Percentiles rank a stretch among this genome's conserved stretches.
Conservation (phyloP, 2,888 invertebrate species). For the Reticulitermes lucifugus region DNA sequence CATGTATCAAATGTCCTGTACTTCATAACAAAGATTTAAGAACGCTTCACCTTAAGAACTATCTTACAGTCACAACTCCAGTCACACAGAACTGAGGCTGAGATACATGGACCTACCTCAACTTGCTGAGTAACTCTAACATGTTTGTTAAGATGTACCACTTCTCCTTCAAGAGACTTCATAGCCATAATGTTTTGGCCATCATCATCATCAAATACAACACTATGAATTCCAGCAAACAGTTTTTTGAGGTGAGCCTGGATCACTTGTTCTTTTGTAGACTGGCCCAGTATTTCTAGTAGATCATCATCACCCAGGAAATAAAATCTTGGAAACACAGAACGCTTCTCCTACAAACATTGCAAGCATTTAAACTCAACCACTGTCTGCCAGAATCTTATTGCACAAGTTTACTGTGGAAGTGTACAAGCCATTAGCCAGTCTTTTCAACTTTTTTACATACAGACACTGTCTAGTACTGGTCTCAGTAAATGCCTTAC, state of each 20-base stretch:
- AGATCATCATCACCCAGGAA: conserved; percentile 98
- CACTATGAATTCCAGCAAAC: conserved; percentile 89
- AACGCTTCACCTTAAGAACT: no score
- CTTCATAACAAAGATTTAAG: no score
- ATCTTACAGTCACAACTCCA: no score
- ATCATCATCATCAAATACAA: conserved; percentile 73
- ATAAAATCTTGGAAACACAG: conserved; percentile 94
- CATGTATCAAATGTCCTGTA: no score
- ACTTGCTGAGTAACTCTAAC: conserved; percentile 81
- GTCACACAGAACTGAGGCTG: neutral
- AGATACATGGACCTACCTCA: conserved; percentile 69
- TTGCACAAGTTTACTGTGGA: no score
- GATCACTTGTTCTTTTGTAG: conserved; percentile 88
- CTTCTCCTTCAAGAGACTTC: conserved; percentile 81
- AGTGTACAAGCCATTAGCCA: no score
- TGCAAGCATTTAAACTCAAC: no score
- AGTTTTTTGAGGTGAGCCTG: conserved; percentile 96
- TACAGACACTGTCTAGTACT: no score
- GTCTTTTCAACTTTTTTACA: no score
- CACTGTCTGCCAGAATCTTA: no score
- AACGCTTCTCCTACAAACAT: conserved; percentile 83
- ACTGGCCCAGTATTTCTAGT: conserved; percentile 94
- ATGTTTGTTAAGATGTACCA: conserved; percentile 74
- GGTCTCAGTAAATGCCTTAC: no score
- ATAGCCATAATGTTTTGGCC: conserved; percentile 74